Evolutionary conservation across 2,888 invertebrate species (phyloP), one percentile per base, ranked within the genome.

Genomic region (Acanthosoma haemorrhoidale): DNA sequence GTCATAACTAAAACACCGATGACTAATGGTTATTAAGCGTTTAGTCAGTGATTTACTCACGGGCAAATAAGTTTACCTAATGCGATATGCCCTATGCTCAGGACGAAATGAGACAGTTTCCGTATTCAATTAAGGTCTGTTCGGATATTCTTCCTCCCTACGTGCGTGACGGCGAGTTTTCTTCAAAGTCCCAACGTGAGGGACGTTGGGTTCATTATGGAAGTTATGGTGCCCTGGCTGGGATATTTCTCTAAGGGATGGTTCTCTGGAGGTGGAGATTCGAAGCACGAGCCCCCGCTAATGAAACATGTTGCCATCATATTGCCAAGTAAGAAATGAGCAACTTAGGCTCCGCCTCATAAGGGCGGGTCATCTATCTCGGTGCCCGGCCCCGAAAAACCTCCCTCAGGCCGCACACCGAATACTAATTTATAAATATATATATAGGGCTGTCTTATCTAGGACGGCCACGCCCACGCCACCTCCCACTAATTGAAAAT

Each of bases 261-360:
- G 59, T n/a, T n/a, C 18, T 15, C 6, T 6, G 57, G 13, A 4
- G 32, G 32, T 29, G 39, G 29, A 9, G 39, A 64, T 64, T 64
- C 64, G 9, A 31, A 16, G 64, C 64, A 64, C 64, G 64, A 64
- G 64, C 64, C 13, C 6, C n/a, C 16, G 29, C 64, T 64, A 64
- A 64, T 64, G 64, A 64, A 64, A 64, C 64, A 64, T 64, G 64
- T 64, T 41, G 64, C 64, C 39, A 38, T 41, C 68, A 69, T 71
- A 71, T 71, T 69, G 71, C 71, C 69, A 69, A 66, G 69, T 64
- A 71, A 69, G 71, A 71, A 69, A 71, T 71, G 71, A 71, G 69
- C 71, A 68, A 68, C 41, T 71, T 68, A 68, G 69, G 63, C 64
- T 25, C 31, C 61, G 69, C 57, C 71, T 69, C 71, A 69, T 71